These are phyloP conservation scores for Microchirus variegatus DNA, from an alignment of 2,797 vertebrate species.

Conservation along the genomic window DNA sequence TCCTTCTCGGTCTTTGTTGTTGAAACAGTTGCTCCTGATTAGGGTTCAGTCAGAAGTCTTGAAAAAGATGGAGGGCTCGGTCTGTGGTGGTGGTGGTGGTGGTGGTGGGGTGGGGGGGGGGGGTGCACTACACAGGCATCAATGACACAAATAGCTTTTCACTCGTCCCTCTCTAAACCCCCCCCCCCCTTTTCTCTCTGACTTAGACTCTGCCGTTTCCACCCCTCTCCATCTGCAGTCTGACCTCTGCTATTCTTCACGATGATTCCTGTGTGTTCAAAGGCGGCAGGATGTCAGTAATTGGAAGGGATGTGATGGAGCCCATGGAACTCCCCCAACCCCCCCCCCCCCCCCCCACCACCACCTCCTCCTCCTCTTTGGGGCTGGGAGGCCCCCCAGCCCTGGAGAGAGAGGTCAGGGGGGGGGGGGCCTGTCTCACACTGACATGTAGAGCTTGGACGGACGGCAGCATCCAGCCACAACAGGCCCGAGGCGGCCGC, in stretches of 20 bases:
- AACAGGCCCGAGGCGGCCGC: constrained; percentile 73
- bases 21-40: constrained; percentile 86
- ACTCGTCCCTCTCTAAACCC: constrained; percentile 60
- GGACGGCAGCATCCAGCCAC: constrained; percentile 73
- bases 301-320: constrained; percentile 84
- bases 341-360: no score
- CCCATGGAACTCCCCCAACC: not conserved
- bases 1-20: constrained; percentile 70
- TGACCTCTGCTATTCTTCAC: constrained; percentile 85
- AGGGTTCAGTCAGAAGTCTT: constrained; percentile 72
- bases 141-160: constrained; percentile 82
- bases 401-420: constrained; percentile 71
- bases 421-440: constrained; percentile 75
- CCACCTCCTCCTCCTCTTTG: constrained; percentile 49
- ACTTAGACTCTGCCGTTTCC: constrained; percentile 73
- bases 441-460: constrained; percentile 76
- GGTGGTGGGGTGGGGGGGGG: no score
- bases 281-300: constrained; percentile 83
- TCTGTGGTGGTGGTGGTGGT: constrained; percentile 44
- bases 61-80: constrained; percentile 67
- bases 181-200: constrained; percentile 62
- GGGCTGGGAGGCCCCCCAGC: constrained; percentile 73
- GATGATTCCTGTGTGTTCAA: constrained; percentile 82
- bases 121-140: constrained; percentile 65
- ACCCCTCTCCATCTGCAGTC: constrained; percentile 84